Evolutionary conservation across 2,888 invertebrate species (phyloP).

Genomic region (Tanytarsus gracilentus): DNA sequence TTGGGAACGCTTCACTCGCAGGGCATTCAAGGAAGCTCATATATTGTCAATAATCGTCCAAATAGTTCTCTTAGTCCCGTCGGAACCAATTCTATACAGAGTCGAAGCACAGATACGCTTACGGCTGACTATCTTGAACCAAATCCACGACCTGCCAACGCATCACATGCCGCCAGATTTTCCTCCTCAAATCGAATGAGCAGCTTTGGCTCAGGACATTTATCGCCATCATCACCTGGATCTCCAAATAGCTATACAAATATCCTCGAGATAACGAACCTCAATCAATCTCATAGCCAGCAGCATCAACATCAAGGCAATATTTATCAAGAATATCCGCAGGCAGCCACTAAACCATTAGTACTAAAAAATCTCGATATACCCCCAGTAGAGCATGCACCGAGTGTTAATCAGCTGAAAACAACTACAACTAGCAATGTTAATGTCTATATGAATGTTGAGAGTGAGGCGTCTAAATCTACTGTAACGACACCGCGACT

Average conservation of each 20-base stretch:
- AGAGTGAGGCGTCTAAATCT: neutral
- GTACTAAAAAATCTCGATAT: constrained; percentile 36
- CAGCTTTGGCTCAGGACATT: constrained; percentile 35
- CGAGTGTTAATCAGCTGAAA: constrained; percentile 30
- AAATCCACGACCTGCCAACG: constrained; percentile 30
- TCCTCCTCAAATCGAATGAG: constrained; percentile 33
- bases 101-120: constrained; percentile 31
- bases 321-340: constrained; percentile 51
- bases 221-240: constrained; percentile 42
- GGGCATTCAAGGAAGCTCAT: constrained; percentile 23
- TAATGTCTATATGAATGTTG: constrained; percentile 22
- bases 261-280: constrained; percentile 48
- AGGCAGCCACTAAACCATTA: constrained; percentile 32
- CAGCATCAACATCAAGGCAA: constrained; percentile 42
- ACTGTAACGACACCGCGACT: neutral
- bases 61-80: constrained; percentile 30
- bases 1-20: neutral
- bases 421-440: neutral
- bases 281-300: constrained; percentile 44
- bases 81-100: constrained; percentile 31
- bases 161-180: constrained; percentile 31
- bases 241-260: constrained; percentile 49
- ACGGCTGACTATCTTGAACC: constrained; percentile 38
- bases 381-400: constrained; percentile 41
- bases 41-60: constrained; percentile 24